Base-by-base conservation (phyloP, 2,888 invertebrate genomes). In the Syritta pipiens region DNA sequence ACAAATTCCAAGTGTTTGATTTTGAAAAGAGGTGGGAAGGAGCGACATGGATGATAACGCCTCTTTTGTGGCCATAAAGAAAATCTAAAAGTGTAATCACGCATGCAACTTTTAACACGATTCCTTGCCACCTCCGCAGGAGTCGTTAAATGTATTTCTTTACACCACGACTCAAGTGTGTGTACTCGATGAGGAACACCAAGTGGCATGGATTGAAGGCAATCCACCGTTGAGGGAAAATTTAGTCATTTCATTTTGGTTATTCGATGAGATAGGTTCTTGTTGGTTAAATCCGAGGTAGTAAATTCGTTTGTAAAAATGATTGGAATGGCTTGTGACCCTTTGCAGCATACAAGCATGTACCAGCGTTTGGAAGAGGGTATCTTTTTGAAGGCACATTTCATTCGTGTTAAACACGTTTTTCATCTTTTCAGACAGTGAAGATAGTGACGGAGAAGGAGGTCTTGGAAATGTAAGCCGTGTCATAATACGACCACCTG, bases 381-480 rank as follows among this genome's bases (percentile, higher is more conserved):
- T 22, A 7, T 17, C 4, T 1, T 1, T 10, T 10, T 20, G 12
- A 7, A 28, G 6, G 24, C n/a, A n/a, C n/a, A n/a, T n/a, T n/a
- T n/a, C n/a, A n/a, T n/a, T n/a, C n/a, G n/a, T n/a, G n/a, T n/a
- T n/a, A n/a, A n/a, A n/a, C n/a, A n/a, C n/a, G n/a, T n/a, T n/a
- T n/a, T n/a, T n/a, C n/a, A n/a, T n/a, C n/a, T 4, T 59, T 84
- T 83, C 89, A 96, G 96, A 96, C 84, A 96, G 96, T 86, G 96
- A 96, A 87, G 96, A 96, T 86, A 96, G 96, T 85, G 96, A 97
- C 85, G 95, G 95, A 69, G 98, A 98, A 87, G 96, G 97, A 46
- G 97, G 97, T 9, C 90, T 97, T 83, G 97, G 97, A 12, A 98
- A 98, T 89, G 94, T 98, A 55, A 97, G 94, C 85, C 92, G 95